phyloP scores from a whole-genome alignment of 2,888 invertebrate species.

The Phlogophora meticulosa region DNA sequence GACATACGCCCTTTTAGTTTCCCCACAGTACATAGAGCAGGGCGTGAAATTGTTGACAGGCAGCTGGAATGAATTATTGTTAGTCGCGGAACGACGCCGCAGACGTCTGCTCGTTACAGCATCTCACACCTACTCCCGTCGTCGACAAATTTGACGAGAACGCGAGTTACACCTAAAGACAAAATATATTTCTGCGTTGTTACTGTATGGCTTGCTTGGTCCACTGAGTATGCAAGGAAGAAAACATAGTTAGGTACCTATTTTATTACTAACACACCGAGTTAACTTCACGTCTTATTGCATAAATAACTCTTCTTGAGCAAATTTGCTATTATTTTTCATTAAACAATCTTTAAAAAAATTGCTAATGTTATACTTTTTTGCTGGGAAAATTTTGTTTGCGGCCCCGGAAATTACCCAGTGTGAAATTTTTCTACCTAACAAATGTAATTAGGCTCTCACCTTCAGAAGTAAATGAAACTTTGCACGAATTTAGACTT shows the following conservation, averaged over 20 bases:
- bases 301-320: neutral
- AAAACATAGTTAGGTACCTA: slow-evolving; percentile 4
- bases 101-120: slow-evolving; percentile 68
- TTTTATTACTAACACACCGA: slow-evolving; percentile 1
- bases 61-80: slow-evolving; percentile 72
- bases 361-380: neutral
- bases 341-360: neutral
- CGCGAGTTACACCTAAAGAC: slow-evolving; percentile 55
- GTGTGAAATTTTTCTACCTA: too few relatives aligned
- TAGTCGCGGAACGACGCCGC: slow-evolving; percentile 66
- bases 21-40: slow-evolving; percentile 18
- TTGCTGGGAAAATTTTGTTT: neutral
- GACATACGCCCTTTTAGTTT: slow-evolving; percentile 35
- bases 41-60: slow-evolving; percentile 68
- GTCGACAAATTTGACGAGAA: slow-evolving; percentile 69
- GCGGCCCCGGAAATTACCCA: neutral
- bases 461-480: neutral
- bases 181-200: slow-evolving; percentile 44
- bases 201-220: slow-evolving; percentile 6
- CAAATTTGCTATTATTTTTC: neutral
- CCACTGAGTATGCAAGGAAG: neutral
- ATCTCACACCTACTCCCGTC: slow-evolving; percentile 57
- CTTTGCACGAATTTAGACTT: slow-evolving; percentile 23
- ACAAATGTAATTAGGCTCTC: neutral
- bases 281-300: neutral